Evolutionary conservation across 2,113 vertebrate genomes (phyloP), one percentile per base, ranked within the genome.

Genomic region (Strix uralensis): DNA sequence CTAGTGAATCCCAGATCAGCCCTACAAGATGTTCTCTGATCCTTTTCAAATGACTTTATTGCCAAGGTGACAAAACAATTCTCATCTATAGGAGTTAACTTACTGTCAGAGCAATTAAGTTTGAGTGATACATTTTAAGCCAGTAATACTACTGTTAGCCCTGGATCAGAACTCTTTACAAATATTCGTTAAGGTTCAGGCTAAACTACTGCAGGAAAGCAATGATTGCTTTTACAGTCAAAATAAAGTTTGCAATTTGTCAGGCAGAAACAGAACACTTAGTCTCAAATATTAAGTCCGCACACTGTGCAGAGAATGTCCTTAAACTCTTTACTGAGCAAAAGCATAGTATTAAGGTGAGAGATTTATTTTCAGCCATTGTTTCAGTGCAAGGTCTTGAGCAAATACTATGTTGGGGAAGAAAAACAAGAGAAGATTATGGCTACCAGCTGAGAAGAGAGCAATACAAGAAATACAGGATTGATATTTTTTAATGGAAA

Each of bases 61-160:
- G 84, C 93, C 70, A 94, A 93, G 90, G 84, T 91, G 95, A 94
- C 94, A 92, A 91, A 96, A 86, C 81, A 85, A 57, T 91, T 90
- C 65, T 87, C 27, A 40, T 72, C 70, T 1, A 0, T 44, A 62
- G 66, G 61, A 96, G 69, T 72, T 92, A 94, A 63, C 21, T 91
- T 92, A 79, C 18, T 87, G 44, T 91, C 90, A 94, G 44, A 69
- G 70, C 73, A 87, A 91, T 91, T 94, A 84, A 2, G 0, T 91
- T 86, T 70, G 51, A 91, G 59, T 74, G 80, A 83, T 87, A 89
- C 38, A 84, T 78, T 92, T 96, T 84, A 96, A 96, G 78, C 52
- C 61, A 65, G 51, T 84, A 87, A 87, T 85, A 75, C 55, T 79
- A 55, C 30, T 81, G 52, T 85, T 89, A 92, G 44, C 44, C 52